Base-by-base conservation (phyloP, 1,140 invertebrate species). In the Heliothis subflexa region DNA sequence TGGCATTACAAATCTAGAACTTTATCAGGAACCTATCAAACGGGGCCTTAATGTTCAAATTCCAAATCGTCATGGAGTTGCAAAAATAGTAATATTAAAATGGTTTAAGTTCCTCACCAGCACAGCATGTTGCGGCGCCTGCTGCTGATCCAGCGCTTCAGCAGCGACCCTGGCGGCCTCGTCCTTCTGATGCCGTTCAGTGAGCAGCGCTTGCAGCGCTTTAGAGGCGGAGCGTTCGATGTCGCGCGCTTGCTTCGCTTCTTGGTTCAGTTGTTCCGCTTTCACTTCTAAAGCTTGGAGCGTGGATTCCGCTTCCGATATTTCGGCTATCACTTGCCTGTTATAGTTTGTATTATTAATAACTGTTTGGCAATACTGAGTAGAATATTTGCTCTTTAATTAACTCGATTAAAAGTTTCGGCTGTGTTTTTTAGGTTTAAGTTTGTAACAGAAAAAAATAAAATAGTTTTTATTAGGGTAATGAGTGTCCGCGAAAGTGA, bases 281-380 rank as follows among this genome's bases (percentile, higher is more conserved):
- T 87, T 61, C 1, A 78, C 86, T 52, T 92, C 85, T 10, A 87
- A 45, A 5, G 75, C 62, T 0, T 64, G 78, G 13, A 93, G 86
- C 11, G 81, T 81, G 0, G 74, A 70, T 50, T 94, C 80, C 0
- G 81, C 81, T 74, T 86, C 87, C 54, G 87, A 73, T 14, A 95
- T 91, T 78, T 95, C 94, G 0, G 78, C 80, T 59, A 88, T 28
- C 77, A 91, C 62, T 84, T 91, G 88, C 33, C 89, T 91, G 75
- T 21, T 18, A 0, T 13, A 2, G 10, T 4, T 28, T n/a, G 12
- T 50, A 13, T 70, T 50, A 13, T 70, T 70, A 3, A 62, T 59
- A 18, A n/a, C 10, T 59, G 0, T 25, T 25, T 25, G 21, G 21
- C 21, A 25, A 25, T 25, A 25, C 2, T 2, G 21, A 1, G 2